These are phyloP conservation scores for Protobothrops mucrosquamatus DNA, from an alignment of 2,113 vertebrate species.

Conservation along the genomic window DNA sequence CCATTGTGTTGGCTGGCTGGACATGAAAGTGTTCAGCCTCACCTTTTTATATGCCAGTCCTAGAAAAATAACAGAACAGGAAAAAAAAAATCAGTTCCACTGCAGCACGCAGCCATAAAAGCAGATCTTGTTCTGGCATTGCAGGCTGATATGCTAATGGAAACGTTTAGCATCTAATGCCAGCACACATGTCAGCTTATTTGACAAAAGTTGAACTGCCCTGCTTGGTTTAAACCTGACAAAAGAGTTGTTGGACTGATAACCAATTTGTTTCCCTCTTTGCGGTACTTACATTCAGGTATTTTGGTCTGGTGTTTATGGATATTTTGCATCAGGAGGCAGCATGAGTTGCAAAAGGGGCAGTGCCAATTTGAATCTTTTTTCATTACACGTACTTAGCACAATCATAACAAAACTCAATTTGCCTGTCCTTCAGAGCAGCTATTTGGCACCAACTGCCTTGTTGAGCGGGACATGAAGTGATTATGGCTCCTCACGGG, in stretches of 20 bases:
- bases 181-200: not conserved
- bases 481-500: not conserved
- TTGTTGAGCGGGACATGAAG: not conserved
- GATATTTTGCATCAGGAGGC: not conserved
- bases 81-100: not conserved
- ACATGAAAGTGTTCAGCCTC: constrained; percentile 26
- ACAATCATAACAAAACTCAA: not conserved
- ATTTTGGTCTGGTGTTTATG: not conserved
- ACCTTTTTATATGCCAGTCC: constrained; percentile 42
- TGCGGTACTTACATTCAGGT: not conserved
- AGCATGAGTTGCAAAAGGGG: not conserved
- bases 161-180: constrained; percentile 7
- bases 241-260: not conserved
- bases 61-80: not conserved
- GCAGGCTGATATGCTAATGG: not conserved
- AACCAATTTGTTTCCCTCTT: not conserved
- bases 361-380: not conserved
- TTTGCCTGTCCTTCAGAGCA: not conserved
- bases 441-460: not conserved
- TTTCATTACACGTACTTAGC: not conserved
- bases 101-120: constrained; percentile 3
- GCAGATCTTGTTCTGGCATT: not conserved
- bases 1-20: constrained; percentile 35
- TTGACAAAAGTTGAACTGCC: not conserved
- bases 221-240: not conserved